phyloP scores from a whole-genome alignment of 2,113 vertebrate species.

The Antechinus stuartii region DNA sequence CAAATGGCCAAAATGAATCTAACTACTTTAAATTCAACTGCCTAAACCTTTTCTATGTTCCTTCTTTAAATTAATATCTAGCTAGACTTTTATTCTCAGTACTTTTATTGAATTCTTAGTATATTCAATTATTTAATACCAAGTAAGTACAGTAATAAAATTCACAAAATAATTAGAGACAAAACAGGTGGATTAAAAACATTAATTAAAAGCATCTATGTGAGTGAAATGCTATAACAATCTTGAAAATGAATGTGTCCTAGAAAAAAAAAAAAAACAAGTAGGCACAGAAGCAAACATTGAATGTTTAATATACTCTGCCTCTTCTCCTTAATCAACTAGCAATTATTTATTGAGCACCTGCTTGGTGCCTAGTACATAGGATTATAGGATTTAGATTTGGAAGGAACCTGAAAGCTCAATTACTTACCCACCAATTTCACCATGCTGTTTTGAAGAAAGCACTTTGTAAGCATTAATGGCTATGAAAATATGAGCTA shows the following conservation, averaged over 20 bases:
- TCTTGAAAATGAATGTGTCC: background rate
- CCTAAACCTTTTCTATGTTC: background rate
- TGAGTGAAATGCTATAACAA: background rate
- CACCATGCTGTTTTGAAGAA: background rate
- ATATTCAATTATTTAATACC: background rate
- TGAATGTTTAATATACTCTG: background rate
- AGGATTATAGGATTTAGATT: background rate
- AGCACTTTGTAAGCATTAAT: background rate
- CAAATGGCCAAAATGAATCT: background rate
- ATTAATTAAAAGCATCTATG: background rate
- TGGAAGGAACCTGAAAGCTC: background rate
- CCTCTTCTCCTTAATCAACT: background rate
- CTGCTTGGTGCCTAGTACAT: background rate
- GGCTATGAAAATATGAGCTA: background rate
- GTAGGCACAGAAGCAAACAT: background rate
- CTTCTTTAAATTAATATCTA: background rate
- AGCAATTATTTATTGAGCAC: background rate
- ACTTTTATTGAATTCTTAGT: background rate
- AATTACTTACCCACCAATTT: background rate
- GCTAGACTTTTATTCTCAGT: background rate
- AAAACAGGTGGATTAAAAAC: background rate
- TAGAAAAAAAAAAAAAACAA: background rate
- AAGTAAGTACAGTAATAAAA: background rate
- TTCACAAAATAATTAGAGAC: background rate
- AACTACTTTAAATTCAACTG: fast-evolving